Evolutionary conservation across 1,140 invertebrate genomes (phyloP), one percentile per base, ranked within the genome.

Genomic region (Olivierus martensii): DNA sequence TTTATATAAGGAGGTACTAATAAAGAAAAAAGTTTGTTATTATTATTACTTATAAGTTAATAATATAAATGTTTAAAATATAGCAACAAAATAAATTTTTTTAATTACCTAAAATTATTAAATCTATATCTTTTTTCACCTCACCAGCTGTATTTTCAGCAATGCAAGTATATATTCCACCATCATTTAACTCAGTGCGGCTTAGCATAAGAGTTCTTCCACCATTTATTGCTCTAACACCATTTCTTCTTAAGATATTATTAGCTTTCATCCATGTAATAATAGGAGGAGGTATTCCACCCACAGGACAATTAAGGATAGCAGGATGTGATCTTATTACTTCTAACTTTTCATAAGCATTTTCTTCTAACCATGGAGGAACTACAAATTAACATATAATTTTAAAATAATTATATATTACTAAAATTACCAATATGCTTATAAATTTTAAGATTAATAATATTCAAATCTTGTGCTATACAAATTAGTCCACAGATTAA

Each of bases 101-200:
- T 6, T 28, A 28, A 6, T 63, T 70, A 81, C 81, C 79, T 50
- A 83, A 81, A 50, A 92, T 84, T 47, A 81, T 79, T 11, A 92
- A 79, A 2, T 69, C 74, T 2, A 81, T 86, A 62, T 87, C 81
- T 47, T 81, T 82, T 5, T 75, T 74, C 5, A 77, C 77, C 56
- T 84, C 79, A 0, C 89, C 90, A 62, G 78, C 80, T 51, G 78
- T 80, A 67, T 98, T 99, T 4, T 72, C 77, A 11, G 89, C 90
- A 9, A 79, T 79, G 64, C 88, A 93, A 44, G 80, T 80, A 70
- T 97, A 98, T 37, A 76, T 75, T 12, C 55, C 58, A 49, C 47
- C 39, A 45, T 57, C 52, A 37, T 42, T 48, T 28, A 51, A 21
- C 22, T 47, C 15, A 15, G 48, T 45, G 36, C 41, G 14, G 7